A percentile compares a stretch with the other conserved stretches of the same genome.
Evolutionary conservation across 1,140 invertebrate genomes (phyloP).

Genomic region (Ceratitis capitata): DNA sequence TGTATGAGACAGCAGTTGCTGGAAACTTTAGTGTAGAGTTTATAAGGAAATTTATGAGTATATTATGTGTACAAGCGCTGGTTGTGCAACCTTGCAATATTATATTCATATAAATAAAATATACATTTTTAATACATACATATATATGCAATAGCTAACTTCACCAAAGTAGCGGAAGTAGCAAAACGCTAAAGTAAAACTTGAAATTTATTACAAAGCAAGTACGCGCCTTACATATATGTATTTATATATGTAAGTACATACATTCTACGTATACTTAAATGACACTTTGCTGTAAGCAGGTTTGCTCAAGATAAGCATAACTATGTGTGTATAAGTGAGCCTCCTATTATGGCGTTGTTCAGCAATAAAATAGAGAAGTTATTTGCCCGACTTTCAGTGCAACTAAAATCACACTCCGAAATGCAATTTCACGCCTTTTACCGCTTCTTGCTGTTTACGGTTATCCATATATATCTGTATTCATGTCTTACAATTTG

Average conservation of each 20-base stretch:
- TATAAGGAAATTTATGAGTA: background rate
- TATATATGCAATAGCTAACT: background rate
- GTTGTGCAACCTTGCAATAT: background rate
- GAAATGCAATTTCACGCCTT: no score
- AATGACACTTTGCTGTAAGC: background rate
- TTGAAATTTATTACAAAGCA: conserved; percentile 2
- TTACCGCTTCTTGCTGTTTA: no score
- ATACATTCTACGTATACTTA: no score
- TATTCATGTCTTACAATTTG: no score
- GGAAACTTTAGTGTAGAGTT: background rate
- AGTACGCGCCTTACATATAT: background rate
- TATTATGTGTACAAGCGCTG: background rate
- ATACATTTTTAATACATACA: no score
- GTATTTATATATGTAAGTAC: background rate
- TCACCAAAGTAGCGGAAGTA: background rate
- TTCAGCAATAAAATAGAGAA: no score
- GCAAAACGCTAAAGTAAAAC: background rate
- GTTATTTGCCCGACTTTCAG: no score
- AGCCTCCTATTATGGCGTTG: no score
- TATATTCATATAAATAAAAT: no score
- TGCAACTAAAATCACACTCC: no score
- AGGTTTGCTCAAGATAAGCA: background rate
- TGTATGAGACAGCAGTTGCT: background rate
- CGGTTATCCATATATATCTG: no score
- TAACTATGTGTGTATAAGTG: background rate